Evolutionary conservation across 2,113 vertebrate species (phyloP), one percentile per base, ranked within the genome.

Genomic region (Himantopus leucocephalus): DNA sequence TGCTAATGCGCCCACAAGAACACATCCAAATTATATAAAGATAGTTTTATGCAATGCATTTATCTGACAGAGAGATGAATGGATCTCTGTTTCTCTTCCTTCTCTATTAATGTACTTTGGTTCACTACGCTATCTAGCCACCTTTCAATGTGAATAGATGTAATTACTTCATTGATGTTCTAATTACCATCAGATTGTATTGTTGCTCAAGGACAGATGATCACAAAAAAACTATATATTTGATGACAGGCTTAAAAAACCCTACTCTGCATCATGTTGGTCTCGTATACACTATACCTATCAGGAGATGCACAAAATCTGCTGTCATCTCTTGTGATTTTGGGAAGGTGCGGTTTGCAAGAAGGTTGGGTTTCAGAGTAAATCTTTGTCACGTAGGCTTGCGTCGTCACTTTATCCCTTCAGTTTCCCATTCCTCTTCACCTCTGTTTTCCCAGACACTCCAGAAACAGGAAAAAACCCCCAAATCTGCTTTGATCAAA

Each of bases 111-210:
- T 0, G 2, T 37, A 29, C 88, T 84, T 94, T 73, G 20, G 53
- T 78, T 85, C 48, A 23, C 47, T 79, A 62, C 0, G 3, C 34
- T 77, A 53, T 48, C 37, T 82, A 87, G 45, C 14, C 70, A 80
- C 84, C 55, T 92, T 95, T 95, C 4, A 7, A 29, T 76, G 50
- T 82, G 89, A 94, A 90, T 91, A 85, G 66, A 71, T 62, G 66
- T 82, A 92, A 96, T 97, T 92, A 68, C 39, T 77, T 85, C 62
- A 92, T 72, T 87, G 82, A 68, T 85, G 70, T 91, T 92, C 88
- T 90, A 92, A 94, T 92, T 91, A 59, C 76, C 43, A 59, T 92
- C 56, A 67, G 55, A 72, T 67, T 64, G 67, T n/a, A 34, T 93
- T 95, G 85, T 70, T 92, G 41, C 77, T 93, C 82, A 81, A 59